Evolutionary conservation across 2,113 vertebrate species (phyloP).

Genomic region (Nothocercus nigrocapillus): DNA sequence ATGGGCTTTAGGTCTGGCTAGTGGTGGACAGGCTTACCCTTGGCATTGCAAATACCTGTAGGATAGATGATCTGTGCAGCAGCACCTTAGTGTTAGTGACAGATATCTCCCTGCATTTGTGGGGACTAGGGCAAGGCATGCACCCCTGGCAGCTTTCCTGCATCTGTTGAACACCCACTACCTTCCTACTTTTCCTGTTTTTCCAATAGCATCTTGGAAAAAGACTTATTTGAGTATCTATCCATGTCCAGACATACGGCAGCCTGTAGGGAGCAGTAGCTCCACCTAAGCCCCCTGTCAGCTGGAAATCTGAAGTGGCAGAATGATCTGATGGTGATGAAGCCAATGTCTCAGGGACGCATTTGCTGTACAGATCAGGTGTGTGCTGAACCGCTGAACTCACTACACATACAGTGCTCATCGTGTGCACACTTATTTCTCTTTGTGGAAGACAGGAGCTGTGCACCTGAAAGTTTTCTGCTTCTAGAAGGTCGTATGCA

Average conservation of each 20-base stretch:
- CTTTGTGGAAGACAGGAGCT: not conserved
- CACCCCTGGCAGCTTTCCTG: not conserved
- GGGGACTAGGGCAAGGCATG: not conserved
- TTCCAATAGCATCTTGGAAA: not conserved
- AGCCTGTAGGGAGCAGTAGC: not conserved
- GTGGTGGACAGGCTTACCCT: not conserved
- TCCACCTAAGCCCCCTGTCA: not conserved
- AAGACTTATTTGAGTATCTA: not conserved
- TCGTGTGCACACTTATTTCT: rapidly evolving
- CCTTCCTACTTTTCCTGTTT: not conserved
- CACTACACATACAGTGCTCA: no score
- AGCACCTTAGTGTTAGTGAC: not conserved
- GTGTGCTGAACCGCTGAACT: not conserved
- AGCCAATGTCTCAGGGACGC: not conserved
- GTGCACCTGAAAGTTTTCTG: not conserved
- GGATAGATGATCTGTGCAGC: not conserved
- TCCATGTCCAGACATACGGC: not conserved
- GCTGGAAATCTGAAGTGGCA: not conserved
- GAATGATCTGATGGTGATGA: not conserved
- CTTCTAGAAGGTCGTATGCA: not conserved
- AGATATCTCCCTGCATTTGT: not conserved
- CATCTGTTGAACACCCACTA: not conserved
- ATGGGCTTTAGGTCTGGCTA: not conserved
- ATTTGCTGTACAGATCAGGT: not conserved
- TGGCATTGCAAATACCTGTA: not conserved